These are phyloP conservation scores for Lacerta viridis DNA, from an alignment of 2,797 vertebrate species.

Conservation along the genomic window DNA sequence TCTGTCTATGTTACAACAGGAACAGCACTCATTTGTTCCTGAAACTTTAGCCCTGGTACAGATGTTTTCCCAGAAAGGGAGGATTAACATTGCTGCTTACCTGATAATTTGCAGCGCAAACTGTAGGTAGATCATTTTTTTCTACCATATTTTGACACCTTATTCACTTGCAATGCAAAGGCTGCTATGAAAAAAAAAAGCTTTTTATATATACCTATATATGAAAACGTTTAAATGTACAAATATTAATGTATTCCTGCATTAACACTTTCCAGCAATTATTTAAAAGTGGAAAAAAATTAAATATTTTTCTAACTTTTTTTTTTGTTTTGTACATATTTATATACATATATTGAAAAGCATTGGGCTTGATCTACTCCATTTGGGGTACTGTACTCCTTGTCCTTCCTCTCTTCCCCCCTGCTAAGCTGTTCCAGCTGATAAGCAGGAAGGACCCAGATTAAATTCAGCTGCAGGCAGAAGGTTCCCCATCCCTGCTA, in stretches of 20 bases:
- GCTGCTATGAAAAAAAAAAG: slow-evolving; percentile 81
- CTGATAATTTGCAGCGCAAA: slow-evolving; percentile 60
- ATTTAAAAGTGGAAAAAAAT: slow-evolving; percentile 82
- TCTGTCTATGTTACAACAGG: slow-evolving; percentile 51
- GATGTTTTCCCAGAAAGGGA: slow-evolving; percentile 65
- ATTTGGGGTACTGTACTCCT: background rate
- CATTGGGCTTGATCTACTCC: slow-evolving; percentile 41
- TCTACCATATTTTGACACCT: slow-evolving; percentile 60
- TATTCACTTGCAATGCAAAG: slow-evolving; percentile 77
- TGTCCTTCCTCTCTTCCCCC: background rate
- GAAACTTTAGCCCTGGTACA: slow-evolving; percentile 57
- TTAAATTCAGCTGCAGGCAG: background rate
- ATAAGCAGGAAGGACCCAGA: background rate
- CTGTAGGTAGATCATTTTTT: slow-evolving; percentile 57
- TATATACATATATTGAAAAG: slow-evolving; percentile 64
- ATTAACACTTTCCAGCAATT: slow-evolving; percentile 82
- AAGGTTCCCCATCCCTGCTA: background rate
- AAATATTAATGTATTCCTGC: slow-evolving; percentile 81
- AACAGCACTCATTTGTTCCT: slow-evolving; percentile 60
- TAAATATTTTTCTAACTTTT: slow-evolving; percentile 85
- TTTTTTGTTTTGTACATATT: slow-evolving; percentile 76
- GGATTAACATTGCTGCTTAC: slow-evolving; percentile 66
- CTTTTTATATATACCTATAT: slow-evolving; percentile 77
- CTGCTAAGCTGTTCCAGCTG: background rate
- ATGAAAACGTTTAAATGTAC: slow-evolving; percentile 77